Evolutionary conservation across 2,888 invertebrate species (phyloP).

Genomic region (Tuberolachnus salignus): DNA sequence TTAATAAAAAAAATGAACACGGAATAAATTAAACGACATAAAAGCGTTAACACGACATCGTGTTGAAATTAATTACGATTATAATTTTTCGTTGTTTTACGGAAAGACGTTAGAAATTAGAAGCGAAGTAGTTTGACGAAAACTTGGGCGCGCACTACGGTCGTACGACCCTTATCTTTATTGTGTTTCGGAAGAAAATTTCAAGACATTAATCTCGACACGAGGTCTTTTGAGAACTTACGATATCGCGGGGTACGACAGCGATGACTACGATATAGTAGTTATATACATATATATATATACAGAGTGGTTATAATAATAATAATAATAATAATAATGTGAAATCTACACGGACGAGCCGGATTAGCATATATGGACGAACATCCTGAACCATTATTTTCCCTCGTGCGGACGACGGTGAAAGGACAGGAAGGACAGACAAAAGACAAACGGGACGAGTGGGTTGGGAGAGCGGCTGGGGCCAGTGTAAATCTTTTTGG

Average conservation of each 20-base stretch:
- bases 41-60: too few species aligned
- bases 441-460: neutral
- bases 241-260: constrained; percentile 1
- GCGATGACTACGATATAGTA: neutral
- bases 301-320: neutral
- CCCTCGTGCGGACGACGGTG: neutral
- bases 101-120: constrained; percentile 12
- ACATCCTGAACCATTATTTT: constrained; percentile 42
- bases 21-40: too few species aligned
- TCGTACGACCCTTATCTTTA: constrained; percentile 2
- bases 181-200: constrained; percentile 30
- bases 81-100: too few species aligned
- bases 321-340: constrained; percentile 22
- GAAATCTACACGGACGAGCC: constrained; percentile 7
- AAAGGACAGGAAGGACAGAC: constrained; percentile 28
- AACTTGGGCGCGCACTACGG: constrained; percentile 12
- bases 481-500: constrained; percentile 22
- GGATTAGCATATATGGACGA: constrained; percentile 41
- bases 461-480: too few species aligned
- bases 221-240: constrained; percentile 32
- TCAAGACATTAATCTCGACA: constrained; percentile 49
- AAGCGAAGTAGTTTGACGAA: neutral
- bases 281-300: too few species aligned
- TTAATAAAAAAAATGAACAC: too few species aligned
- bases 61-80: too few species aligned